A percentile compares a stretch with the other conserved stretches of the same genome.
phyloP scores from a whole-genome alignment of 2,113 vertebrate species.

The Numenius arquata region DNA sequence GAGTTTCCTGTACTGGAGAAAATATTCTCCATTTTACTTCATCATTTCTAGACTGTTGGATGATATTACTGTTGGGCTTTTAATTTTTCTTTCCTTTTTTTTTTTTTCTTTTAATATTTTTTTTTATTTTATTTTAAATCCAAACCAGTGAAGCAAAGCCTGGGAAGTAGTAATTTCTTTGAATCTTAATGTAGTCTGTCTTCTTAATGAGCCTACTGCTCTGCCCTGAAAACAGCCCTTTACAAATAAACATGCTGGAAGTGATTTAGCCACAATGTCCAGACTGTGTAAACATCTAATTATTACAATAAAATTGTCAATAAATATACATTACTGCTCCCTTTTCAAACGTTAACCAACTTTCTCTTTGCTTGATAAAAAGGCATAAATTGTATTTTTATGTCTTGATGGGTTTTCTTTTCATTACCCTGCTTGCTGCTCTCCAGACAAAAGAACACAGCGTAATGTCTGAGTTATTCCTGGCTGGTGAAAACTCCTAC shows the following conservation, averaged over 20 bases:
- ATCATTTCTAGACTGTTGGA: conserved; percentile 21
- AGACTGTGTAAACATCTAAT: conserved; percentile 81
- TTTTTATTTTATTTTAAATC: not conserved
- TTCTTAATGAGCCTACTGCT: conserved; percentile 75
- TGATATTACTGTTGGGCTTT: not conserved
- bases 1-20: conserved; percentile 8
- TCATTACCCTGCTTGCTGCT: conserved; percentile 56
- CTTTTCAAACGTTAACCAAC: conserved; percentile 76
- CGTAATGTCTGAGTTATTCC: conserved; percentile 66
- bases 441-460: conserved; percentile 69
- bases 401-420: conserved; percentile 70
- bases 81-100: not conserved
- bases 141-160: conserved; percentile 22
- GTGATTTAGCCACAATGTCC: conserved; percentile 81
- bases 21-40: conserved; percentile 46
- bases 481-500: conserved; percentile 57
- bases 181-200: conserved; percentile 67
- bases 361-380: conserved; percentile 76
- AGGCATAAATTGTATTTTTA: conserved; percentile 74
- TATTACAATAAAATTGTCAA: conserved; percentile 82
- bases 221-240: conserved; percentile 69
- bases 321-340: conserved; percentile 80
- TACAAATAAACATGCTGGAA: conserved; percentile 75
- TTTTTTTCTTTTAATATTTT: not conserved
- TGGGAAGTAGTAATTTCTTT: conserved; percentile 51